These are phyloP conservation scores for Ophioninae sp. DNA, from an alignment of 2,888 invertebrate species.

Conservation along the genomic window DNA sequence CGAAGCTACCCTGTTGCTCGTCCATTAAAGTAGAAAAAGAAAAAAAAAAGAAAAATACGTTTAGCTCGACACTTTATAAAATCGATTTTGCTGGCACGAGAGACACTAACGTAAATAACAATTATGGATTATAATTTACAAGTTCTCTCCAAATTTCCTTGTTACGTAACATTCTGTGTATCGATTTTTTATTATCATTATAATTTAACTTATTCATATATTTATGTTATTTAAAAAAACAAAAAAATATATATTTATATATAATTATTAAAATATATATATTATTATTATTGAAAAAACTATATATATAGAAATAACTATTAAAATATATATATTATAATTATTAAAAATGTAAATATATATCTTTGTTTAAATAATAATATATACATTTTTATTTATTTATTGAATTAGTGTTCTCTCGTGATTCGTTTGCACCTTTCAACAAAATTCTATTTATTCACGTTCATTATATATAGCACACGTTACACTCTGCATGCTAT, in stretches of 20 bases:
- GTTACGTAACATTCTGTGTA: too few relatives aligned
- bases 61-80: not conserved
- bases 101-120: not conserved
- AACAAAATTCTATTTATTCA: not conserved
- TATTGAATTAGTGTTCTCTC: not conserved
- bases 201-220: too few relatives aligned
- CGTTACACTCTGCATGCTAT: slow-evolving; percentile 11
- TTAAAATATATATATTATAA: too few relatives aligned
- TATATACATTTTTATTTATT: not conserved
- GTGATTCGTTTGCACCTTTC: slow-evolving; percentile 14
- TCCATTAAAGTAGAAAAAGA: not conserved
- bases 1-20: not conserved
- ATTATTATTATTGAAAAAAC: too few relatives aligned
- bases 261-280: too few relatives aligned
- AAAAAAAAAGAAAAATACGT: not conserved
- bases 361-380: not conserved
- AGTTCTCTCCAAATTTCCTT: too few relatives aligned
- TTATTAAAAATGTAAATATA: too few relatives aligned
- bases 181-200: too few relatives aligned
- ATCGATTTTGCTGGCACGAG: not conserved
- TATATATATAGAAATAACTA: too few relatives aligned
- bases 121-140: not conserved
- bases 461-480: not conserved
- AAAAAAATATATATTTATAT: too few relatives aligned
- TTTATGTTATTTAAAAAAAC: too few relatives aligned